A percentile compares a stretch with the other conserved stretches of the same genome.
Conservation (phyloP, 1,140 invertebrate species). For the Brachionus rotundiformis region DNA sequence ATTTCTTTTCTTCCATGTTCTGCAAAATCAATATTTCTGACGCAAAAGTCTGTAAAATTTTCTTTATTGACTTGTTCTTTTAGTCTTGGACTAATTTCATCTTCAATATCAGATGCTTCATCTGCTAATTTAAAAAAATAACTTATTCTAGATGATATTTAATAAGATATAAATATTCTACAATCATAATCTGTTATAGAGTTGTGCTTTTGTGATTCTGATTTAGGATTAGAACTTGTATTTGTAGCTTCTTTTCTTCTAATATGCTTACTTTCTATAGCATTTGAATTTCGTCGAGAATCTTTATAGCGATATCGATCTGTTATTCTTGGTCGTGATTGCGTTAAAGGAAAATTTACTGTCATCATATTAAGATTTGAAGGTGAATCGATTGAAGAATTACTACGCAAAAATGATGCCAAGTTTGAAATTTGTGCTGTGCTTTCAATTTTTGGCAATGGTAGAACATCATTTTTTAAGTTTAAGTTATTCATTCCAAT, state of each 20-base stretch:
- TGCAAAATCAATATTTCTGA: slow-evolving; percentile 84
- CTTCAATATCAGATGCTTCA: slow-evolving; percentile 18
- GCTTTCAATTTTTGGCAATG: slow-evolving; percentile 21
- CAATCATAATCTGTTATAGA: slow-evolving; percentile 5
- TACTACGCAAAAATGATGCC: neutral
- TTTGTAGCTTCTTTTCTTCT: neutral
- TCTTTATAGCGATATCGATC: slow-evolving; percentile 18
- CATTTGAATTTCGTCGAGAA: neutral
- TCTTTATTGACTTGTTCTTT: slow-evolving; percentile 46
- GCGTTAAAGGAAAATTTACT: neutral
- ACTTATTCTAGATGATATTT: neutral
- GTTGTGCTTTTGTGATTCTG: neutral
- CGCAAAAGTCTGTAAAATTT: slow-evolving; percentile 82
- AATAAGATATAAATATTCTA: neutral
- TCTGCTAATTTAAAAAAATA: slow-evolving; percentile 23
- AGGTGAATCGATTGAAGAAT: neutral
- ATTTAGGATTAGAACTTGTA: neutral
- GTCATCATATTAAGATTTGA: neutral
- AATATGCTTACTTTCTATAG: neutral
- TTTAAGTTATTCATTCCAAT: neutral
- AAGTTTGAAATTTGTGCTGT: neutral
- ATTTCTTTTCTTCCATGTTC: slow-evolving; percentile 92
- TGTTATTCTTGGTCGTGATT: neutral
- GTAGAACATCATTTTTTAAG: neutral
- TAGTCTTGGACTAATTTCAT: slow-evolving; percentile 44